phyloP scores from a whole-genome alignment of 2,113 vertebrate genomes.

The Potamarius usumacintae region DNA sequence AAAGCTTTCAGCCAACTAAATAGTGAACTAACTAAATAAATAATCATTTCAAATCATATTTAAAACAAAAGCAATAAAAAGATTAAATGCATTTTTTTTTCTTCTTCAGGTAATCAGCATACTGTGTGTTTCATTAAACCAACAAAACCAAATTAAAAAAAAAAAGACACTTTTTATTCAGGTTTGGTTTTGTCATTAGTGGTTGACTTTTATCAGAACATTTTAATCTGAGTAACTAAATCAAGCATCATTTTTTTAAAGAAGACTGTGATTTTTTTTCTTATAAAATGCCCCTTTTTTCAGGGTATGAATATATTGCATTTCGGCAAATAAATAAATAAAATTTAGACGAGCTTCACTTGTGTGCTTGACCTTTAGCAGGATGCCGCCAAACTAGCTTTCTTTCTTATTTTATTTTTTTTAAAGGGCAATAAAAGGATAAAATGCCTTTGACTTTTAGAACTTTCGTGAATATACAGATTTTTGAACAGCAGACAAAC shows the following conservation, averaged over 20 bases:
- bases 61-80: neutral
- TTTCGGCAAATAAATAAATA: neutral
- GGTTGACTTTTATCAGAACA: no score
- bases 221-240: neutral
- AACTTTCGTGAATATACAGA: neutral
- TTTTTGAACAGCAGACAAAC: neutral
- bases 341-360: neutral
- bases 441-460: neutral
- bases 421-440: neutral
- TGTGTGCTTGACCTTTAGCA: slow-evolving; percentile 14
- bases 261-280: neutral
- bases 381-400: neutral
- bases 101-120: neutral
- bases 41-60: neutral
- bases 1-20: neutral
- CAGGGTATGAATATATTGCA: neutral
- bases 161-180: no score
- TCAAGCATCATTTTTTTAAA: neutral
- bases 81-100: neutral
- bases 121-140: neutral
- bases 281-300: neutral
- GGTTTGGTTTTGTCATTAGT: no score
- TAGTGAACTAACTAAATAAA: neutral
- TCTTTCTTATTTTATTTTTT: neutral
- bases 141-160: no score